Base-by-base conservation (phyloP, 2,797 vertebrate genomes). In the Lagocephalus sceleratus region DNA sequence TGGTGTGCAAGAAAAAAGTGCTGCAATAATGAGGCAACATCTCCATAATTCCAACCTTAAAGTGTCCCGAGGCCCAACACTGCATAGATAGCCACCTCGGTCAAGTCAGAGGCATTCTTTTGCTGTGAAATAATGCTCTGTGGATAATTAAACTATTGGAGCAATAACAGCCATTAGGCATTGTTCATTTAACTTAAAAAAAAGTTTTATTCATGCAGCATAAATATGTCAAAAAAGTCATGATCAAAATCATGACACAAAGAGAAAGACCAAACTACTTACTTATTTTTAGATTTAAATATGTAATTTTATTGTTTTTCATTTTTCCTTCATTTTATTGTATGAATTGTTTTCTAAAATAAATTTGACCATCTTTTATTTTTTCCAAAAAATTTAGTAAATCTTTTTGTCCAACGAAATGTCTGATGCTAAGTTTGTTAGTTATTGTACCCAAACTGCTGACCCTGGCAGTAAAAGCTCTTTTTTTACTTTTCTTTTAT, bases 11-110 rank as follows among this genome's bases (percentile, higher is more conserved):
- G 38, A 61, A 54, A 75, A 71, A n/a, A 63, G 67, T 57, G 73
- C 68, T 82, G 73, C 75, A 79, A 78, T 82, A 83, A 85, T 85
- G 78, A 88, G 73, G 76, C 52, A 64, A 73, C 79, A 89, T 89
- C 79, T 86, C 71, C 86, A 85, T 86, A 85, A 85, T 82, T 82
- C 73, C 57, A 57, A 56, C 44, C 58, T 82, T 72, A 81, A 71
- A 64, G 40, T 44, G 44, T 71, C 82, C 75, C 0, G 44, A 57
- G 74, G 83, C 69, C 35, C 65, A 72, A 66, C 59, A 60, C 56
- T 58, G 56, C 73, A 73, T 60, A 62, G 69, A 77, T 72, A 73
- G 68, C 80, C 73, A 71, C 76, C 75, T 83, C 68, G 80, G 78
- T 78, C n/a, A n/a, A n/a, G n/a, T n/a, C n/a, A n/a, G n/a, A 71